Percentiles rank a stretch among this genome's conserved stretches.
Conservation (phyloP, 2,113 vertebrate genomes). For the Pelecanus crispus region DNA sequence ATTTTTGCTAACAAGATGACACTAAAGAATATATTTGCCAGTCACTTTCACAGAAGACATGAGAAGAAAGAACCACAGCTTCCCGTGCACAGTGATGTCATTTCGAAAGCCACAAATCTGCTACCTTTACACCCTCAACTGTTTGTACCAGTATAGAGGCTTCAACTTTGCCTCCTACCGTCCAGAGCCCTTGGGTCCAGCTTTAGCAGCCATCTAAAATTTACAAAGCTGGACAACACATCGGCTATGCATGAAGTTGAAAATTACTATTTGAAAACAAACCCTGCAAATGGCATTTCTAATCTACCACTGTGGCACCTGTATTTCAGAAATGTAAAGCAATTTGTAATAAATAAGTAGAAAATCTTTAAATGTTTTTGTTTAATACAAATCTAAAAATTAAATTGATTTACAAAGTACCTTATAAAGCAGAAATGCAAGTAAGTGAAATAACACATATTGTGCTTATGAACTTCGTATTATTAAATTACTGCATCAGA, state of each 20-base stretch:
- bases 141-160: not conserved
- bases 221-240: not conserved
- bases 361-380: not conserved
- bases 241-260: not conserved
- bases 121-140: not conserved
- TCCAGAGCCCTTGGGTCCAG: not conserved
- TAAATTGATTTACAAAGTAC: not conserved
- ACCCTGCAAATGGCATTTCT: not conserved
- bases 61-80: not conserved
- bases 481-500: not conserved
- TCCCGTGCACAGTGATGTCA: fast-evolving
- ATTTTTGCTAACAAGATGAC: not conserved
- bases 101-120: not conserved
- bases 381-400: not conserved
- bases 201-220: not conserved
- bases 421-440: not conserved
- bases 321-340: not conserved
- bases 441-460: not conserved
- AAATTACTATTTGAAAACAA: not conserved
- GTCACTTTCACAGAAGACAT: fast-evolving
- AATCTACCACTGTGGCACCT: not conserved
- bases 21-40: not conserved
- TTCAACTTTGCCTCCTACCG: not conserved
- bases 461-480: not conserved
- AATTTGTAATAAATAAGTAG: not conserved